Percentiles rank a stretch among this genome's conserved stretches.
Evolutionary conservation across 1,140 invertebrate species (phyloP).

Genomic region (Caenorhabditis remanei): DNA sequence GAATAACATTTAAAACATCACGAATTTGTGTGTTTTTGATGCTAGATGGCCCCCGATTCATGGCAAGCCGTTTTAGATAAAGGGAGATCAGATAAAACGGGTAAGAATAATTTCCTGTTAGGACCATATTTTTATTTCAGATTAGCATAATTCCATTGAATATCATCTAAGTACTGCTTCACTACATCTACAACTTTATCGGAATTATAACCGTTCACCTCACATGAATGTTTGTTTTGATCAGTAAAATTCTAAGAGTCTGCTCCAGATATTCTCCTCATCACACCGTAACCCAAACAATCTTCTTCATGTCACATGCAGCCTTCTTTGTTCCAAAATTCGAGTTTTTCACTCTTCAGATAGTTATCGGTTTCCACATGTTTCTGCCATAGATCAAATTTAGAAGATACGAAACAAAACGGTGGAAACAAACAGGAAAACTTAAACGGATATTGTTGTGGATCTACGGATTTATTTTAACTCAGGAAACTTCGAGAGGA

Average conservation of each 20-base stretch:
- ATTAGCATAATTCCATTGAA: too few relatives aligned
- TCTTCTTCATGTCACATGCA: neutral
- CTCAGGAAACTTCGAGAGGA: too few relatives aligned
- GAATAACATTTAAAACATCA: neutral
- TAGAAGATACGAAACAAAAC: neutral
- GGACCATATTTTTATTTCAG: too few relatives aligned
- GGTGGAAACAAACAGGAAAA: neutral
- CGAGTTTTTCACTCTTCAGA: neutral
- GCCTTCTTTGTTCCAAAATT: neutral
- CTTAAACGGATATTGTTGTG: neutral
- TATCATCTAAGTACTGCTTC: too few relatives aligned
- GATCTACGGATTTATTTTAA: neutral
- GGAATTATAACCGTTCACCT: too few relatives aligned
- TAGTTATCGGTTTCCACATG: slow-evolving; percentile 6
- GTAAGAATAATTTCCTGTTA: too few relatives aligned
- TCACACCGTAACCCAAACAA: too few relatives aligned
- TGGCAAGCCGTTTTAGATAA: neutral
- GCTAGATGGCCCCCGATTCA: neutral
- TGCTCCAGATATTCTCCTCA: too few relatives aligned
- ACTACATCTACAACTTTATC: too few relatives aligned
- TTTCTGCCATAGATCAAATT: neutral
- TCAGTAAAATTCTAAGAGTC: too few relatives aligned
- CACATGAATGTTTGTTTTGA: too few relatives aligned
- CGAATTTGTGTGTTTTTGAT: neutral
- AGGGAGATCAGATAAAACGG: too few relatives aligned